These are phyloP conservation scores for Phortica variegata DNA, from an alignment of 1,140 invertebrate genomes.

Conservation along the genomic window DNA sequence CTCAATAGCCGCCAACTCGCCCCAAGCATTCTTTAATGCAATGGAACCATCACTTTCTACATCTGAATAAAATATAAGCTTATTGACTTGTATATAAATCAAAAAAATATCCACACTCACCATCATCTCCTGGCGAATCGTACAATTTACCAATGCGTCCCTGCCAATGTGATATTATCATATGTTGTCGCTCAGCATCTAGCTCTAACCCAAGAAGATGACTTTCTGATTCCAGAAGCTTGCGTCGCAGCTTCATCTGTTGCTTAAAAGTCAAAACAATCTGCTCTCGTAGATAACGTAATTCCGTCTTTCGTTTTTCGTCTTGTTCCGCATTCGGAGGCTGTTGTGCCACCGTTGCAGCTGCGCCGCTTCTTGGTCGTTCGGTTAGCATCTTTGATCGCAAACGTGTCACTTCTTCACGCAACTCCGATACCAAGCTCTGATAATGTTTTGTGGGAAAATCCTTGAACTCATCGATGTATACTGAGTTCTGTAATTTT, in stretches of 20 bases:
- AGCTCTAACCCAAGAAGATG: slow-evolving; percentile 78
- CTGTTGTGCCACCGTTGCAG: slow-evolving; percentile 34
- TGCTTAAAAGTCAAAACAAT: slow-evolving; percentile 86
- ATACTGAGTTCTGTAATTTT: slow-evolving; percentile 51
- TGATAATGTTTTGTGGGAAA: slow-evolving; percentile 69
- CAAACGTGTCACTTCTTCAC: slow-evolving; percentile 81
- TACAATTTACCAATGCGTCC: slow-evolving; percentile 75
- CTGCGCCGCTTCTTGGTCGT: slow-evolving; percentile 59
- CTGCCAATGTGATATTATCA: slow-evolving; percentile 85
- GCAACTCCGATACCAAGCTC: slow-evolving; percentile 77
- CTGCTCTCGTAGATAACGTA: slow-evolving; percentile 76
- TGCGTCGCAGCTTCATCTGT: slow-evolving; percentile 82
- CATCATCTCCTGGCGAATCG: slow-evolving; percentile 45
- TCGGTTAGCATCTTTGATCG: slow-evolving; percentile 78
- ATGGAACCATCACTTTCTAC: slow-evolving; percentile 67
- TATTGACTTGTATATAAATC: background rate
- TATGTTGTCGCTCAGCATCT: slow-evolving; percentile 82
- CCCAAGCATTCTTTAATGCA: slow-evolving; percentile 79
- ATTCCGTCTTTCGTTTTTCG: slow-evolving; percentile 61
- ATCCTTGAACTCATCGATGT: slow-evolving; percentile 50
- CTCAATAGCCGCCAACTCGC: slow-evolving; percentile 80
- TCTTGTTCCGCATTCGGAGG: slow-evolving; percentile 29
- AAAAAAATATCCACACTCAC: slow-evolving; percentile 13
- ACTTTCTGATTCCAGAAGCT: slow-evolving; percentile 84
- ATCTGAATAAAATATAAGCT: slow-evolving; percentile 15